Evolutionary conservation across 2,888 invertebrate genomes (phyloP), one percentile per base, ranked within the genome.

Genomic region (Agrotis exclamationis): DNA sequence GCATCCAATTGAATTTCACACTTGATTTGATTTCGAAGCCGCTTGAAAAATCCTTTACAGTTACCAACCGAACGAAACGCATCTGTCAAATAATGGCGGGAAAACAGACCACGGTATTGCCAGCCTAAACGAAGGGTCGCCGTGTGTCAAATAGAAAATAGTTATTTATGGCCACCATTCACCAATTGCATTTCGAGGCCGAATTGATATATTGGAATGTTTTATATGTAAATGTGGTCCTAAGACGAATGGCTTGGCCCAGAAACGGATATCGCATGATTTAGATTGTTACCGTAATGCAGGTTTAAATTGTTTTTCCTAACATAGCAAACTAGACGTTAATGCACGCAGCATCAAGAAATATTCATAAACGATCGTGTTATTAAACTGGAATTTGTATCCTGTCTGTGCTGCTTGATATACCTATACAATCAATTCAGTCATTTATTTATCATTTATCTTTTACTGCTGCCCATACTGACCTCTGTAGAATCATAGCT

Each of bases 171-270:
- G 91, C 86, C 84, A 85, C 93, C 93, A 95, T 94, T 95, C 96
- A 95, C 95, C 95, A 96, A 96, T 96, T 96, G 95, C 95, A 94
- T 95, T 85, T 95, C 92, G 93, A 93, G 93, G 93, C 89, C 94
- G 94, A 94, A 95, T 95, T 96, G 96, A 96, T 96, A 94, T 96
- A 96, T 96, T 89, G 93, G 88, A 88, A 93, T 95, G 95, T 96
- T 96, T 95, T 96, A 96, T 96, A 96, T 96, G 96, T 94, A 96
- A 96, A 96, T 96, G 94, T 83, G 89, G 86, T 85, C 86, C 84
- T 88, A 91, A 93, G 95, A 95, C 90, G 93, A 93, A 95, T 95
- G 90, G 92, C 85, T 90, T 93, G 93, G 88, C 93, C 94, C 89
- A 94, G 89, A 94, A 93, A 94, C 90, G 89, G 91, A 92, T 94